A percentile compares a stretch with the other conserved stretches of the same genome.
These are phyloP conservation scores for Ptychadena robeensis DNA, from an alignment of 2,797 vertebrate species.

Conservation along the genomic window DNA sequence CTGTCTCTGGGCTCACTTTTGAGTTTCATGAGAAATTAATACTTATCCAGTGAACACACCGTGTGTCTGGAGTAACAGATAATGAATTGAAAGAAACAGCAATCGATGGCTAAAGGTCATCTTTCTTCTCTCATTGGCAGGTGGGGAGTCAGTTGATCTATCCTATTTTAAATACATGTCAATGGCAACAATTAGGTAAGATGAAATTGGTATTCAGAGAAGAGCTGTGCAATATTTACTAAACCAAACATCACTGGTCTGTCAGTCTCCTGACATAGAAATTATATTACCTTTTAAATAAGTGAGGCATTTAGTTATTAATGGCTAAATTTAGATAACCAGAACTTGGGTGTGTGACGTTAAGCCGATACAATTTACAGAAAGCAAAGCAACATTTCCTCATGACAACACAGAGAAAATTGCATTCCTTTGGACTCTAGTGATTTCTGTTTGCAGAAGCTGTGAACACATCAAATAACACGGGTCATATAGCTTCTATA, in stretches of 20 bases:
- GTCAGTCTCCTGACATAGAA: slow-evolving; percentile 5
- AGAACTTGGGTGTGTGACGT: neutral
- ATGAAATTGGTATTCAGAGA: slow-evolving; percentile 9
- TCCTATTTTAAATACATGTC: slow-evolving; percentile 39
- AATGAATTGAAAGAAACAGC: slow-evolving; percentile 48
- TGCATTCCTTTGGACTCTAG: slow-evolving; percentile 24
- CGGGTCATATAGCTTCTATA: slow-evolving; percentile 45
- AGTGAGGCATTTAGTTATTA: slow-evolving; percentile 30
- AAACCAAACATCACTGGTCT: slow-evolving; percentile 12
- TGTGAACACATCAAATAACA: slow-evolving; percentile 45
- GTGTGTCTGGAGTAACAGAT: slow-evolving; percentile 38
- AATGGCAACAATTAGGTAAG: slow-evolving; percentile 37
- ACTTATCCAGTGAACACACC: slow-evolving; percentile 5
- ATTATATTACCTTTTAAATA: slow-evolving; percentile 33
- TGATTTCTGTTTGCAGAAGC: slow-evolving; percentile 37
- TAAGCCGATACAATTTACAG: slow-evolving; percentile 37
- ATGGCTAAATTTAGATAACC: slow-evolving; percentile 29
- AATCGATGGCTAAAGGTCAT: slow-evolving; percentile 51
- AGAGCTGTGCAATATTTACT: slow-evolving; percentile 6
- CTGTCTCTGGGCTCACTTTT: neutral
- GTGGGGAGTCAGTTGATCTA: slow-evolving; percentile 31
- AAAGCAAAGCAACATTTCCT: slow-evolving; percentile 21
- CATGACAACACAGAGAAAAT: slow-evolving; percentile 35
- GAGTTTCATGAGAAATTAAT: slow-evolving; percentile 18
- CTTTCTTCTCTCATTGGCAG: slow-evolving; percentile 42